Base-by-base conservation (phyloP, 1,140 invertebrate species). In the Aphaenogaster ashmeadi region DNA sequence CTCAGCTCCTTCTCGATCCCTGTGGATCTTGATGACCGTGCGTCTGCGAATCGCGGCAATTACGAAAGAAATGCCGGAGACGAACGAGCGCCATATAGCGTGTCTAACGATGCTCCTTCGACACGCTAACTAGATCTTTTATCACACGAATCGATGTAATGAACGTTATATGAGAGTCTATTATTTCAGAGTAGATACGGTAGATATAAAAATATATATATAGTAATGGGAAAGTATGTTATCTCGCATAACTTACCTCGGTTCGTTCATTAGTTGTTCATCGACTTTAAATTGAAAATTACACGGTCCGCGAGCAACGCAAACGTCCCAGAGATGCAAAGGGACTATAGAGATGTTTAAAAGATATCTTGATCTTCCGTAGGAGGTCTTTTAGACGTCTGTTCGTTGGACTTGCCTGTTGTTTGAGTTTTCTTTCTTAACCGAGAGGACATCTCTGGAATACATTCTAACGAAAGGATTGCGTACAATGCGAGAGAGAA, bases 221-320 rank as follows among this genome's bases (percentile, higher is more conserved):
- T 13, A n/a, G 13, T 15, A 27, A 41, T 38, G 7, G 9, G 41
- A 6, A 47, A 27, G 0, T 11, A 13, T 27, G 27, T 33, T 47
- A 11, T 47, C 36, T 41, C 41, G 21, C 47, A 44, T 27, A 80
- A 71, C 18, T 69, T 15, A 52, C 13, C n/a, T 13, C 15, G 33
- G 33, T 15, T 56, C 47, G 4, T 11, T 81, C 64, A 56, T 81
- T 56, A 71, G 50, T 44, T 41, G 36, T 11, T 71, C 13, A 41
- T 81, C 52, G 50, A 52, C 54, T 79, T 79, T 79, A 47, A 36
- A 79, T 81, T 15, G 41, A 74, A 27, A 84, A 84, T 74, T 74
- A 83, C 36, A 21, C 15, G 38, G 8, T 33, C 7, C n/a, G 27
- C 41, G 0, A 60, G 8, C 18, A 72, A 21, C 27, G 41, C 69